Percentiles rank a stretch among this genome's conserved stretches.
Evolutionary conservation across 2,113 vertebrate genomes (phyloP).

Genomic region (Haliaeetus leucogaster): DNA sequence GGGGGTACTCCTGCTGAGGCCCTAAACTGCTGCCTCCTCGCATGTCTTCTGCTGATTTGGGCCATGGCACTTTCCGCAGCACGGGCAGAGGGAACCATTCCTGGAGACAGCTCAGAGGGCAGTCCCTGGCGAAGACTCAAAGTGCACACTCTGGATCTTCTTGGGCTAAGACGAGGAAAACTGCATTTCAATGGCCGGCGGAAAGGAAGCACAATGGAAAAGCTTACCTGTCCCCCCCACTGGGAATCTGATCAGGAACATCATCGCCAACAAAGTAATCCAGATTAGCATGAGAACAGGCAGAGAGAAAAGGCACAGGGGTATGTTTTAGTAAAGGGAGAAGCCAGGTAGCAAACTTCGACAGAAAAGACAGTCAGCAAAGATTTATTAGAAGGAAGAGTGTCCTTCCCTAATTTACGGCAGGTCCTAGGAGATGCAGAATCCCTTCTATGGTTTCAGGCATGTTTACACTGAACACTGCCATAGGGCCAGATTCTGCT

Average conservation of each 20-base stretch:
- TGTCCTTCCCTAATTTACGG: neutral
- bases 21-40: conserved; percentile 27
- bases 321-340: neutral
- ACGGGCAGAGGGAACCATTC: conserved; percentile 49
- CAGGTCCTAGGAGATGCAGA: neutral
- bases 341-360: neutral
- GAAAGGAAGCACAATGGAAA: neutral
- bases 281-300: neutral
- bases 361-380: neutral
- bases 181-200: conserved; percentile 46
- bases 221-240: neutral
- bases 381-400: neutral
- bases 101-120: conserved; percentile 62
- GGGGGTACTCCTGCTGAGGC: neutral
- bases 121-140: conserved; percentile 72
- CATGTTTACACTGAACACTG: neutral
- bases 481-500: neutral
- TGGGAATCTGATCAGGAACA: neutral
- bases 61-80: neutral
- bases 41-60: conserved; percentile 26
- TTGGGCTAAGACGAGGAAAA: conserved; percentile 79
- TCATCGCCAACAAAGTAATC: neutral
- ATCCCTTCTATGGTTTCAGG: neutral
- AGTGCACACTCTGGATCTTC: conserved; percentile 68
- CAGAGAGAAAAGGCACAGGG: neutral